phyloP scores from a whole-genome alignment of 53 echinoderm and acorn worm species.

The Antedon mediterranea region DNA sequence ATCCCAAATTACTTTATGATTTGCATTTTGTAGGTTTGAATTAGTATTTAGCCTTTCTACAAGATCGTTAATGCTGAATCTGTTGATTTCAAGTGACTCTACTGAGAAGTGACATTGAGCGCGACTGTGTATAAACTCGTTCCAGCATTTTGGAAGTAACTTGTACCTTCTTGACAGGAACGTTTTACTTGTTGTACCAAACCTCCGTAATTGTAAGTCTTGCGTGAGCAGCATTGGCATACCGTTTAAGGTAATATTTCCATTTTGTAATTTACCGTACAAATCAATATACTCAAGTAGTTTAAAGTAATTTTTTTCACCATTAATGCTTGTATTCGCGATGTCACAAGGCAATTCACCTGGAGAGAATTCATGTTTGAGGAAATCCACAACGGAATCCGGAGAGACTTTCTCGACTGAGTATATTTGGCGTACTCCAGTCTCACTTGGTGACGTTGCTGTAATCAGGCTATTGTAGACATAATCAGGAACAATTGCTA shows the following conservation, averaged over 20 bases:
- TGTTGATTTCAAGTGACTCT: background rate
- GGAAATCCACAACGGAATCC: slow-evolving; percentile 10
- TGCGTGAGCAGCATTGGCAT: slow-evolving; percentile 22
- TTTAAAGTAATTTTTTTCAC: slow-evolving; percentile 5
- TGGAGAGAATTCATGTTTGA: background rate
- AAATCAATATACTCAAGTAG: background rate
- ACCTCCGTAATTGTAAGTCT: slow-evolving; percentile 4
- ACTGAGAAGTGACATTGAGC: background rate
- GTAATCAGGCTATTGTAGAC: background rate
- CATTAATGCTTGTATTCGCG: background rate
- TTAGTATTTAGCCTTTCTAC: background rate
- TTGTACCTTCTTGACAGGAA: slow-evolving; percentile 7
- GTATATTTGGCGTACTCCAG: background rate
- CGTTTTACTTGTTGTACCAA: background rate
- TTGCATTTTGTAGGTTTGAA: background rate
- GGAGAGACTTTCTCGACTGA: slow-evolving; percentile 15
- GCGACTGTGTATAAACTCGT: slow-evolving; percentile 12
- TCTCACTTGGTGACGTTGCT: background rate
- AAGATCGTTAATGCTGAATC: slow-evolving; percentile 6
- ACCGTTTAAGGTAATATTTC: background rate
- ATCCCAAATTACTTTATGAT: slow-evolving; percentile 12
- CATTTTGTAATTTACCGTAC: background rate
- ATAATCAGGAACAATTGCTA: background rate
- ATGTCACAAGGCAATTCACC: background rate
- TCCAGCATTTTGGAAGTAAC: slow-evolving; percentile 1